Evolutionary conservation across 2,113 vertebrate species (phyloP), one percentile per base, ranked within the genome.

Genomic region (Gopherus evgoodei): DNA sequence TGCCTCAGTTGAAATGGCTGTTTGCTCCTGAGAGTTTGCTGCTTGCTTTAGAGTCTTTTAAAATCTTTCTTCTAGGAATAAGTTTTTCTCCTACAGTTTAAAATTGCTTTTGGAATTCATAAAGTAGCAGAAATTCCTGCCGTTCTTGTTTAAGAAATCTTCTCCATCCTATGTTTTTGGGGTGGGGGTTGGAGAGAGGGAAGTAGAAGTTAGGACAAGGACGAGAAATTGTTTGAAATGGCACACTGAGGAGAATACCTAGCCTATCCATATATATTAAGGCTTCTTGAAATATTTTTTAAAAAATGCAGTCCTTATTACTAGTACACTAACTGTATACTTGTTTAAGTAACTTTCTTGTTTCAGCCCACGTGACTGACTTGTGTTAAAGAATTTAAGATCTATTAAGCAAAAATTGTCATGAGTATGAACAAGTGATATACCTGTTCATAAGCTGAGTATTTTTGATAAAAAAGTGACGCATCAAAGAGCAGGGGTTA

Each of bases 41-140:
- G 19, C 83, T 95, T 75, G 31, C 72, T 54, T 87, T 85, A 13
- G 24, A 27, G 88, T 90, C 17, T 86, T 14, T 44, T 47, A 72
- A 81, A 24, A 50, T 78, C 2, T 88, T 22, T 52, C 24, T 52
- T 72, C 65, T 88, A 75, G 86, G 94, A 90, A 42, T 13, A 81
- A 1, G 1, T 11, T 75, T 96, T 91, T 38, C 50, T 42, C 94
- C 31, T 65, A 14, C 22, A 95, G 95, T 93, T 90, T 85, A 87
- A 27, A 81, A 59, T 29, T 38, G 5, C 4, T 78, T 92, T 59
- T 83, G 54, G 81, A 95, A 93, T 78, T 78, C 25, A 76, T 25
- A 25, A 76, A 65, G n/a, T 52, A 49, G 75, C 47, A 54, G 57
- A 53, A 90, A 56, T 89, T 80, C 22, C 12, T 12, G 42, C 22